Evolutionary conservation across 2,888 invertebrate genomes (phyloP), one percentile per base, ranked within the genome.

Genomic region (Galerucella nymphaeae): DNA sequence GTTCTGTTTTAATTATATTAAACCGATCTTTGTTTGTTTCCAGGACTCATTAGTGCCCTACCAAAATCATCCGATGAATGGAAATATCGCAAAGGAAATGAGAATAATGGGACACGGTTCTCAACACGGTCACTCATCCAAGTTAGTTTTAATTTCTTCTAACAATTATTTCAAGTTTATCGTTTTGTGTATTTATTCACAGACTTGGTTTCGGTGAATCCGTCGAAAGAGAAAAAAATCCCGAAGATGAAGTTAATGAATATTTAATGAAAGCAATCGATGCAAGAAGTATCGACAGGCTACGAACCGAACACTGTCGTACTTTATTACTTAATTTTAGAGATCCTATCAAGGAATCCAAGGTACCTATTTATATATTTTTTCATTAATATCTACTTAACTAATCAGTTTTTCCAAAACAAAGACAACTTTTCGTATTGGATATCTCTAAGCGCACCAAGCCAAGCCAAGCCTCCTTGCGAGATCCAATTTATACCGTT

Each of bases 211-310:
- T 92, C 77, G 93, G 92, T 53, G 92, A 93, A 73, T 89, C 88
- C 69, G 87, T 88, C 30, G 94, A 94, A 79, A 75, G 82, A 41
- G 90, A 90, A 76, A 94, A 94, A 85, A 93, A 94, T 84, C 94
- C 95, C 0, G 96, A 96, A 81, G 96, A 96, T 80, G 97, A 97
- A 87, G 96, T 97, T 23, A 97, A 98, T 85, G 98, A 98, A 81
- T 98, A 98, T 86, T 89, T 99, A 79, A 95, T 96, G 91, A 93
- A 96, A 78, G 98, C 98, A 14, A 98, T 98, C 77, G 97, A 98
- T 86, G 97, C 97, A 1, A 90, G 97, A 68, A 96, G 96, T 84
- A 96, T 97, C 71, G 97, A 98, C 87, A 91, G 94, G 66, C 89
- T 97, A 68, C 90, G 96, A 69, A 90, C 93, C 1, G 96, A 98